Conservation (phyloP, 2,113 vertebrate genomes). For the Syngnathoides biaculeatus region DNA sequence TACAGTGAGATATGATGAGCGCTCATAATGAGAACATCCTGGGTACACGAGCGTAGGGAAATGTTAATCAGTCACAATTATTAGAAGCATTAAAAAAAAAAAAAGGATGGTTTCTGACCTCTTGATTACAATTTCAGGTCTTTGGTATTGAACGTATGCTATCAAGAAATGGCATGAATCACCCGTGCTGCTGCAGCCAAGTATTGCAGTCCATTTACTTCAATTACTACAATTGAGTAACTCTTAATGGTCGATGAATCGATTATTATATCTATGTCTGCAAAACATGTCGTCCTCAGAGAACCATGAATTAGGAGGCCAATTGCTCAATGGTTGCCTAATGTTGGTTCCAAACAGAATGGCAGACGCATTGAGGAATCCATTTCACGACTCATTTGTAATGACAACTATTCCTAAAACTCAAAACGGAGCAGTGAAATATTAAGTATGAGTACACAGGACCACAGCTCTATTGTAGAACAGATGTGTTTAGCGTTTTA, state of each 20-base stretch:
- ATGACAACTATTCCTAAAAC: constrained; percentile 46
- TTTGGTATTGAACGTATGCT: neutral
- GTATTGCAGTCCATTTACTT: neutral
- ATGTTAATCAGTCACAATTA: neutral
- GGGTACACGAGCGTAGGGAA: neutral
- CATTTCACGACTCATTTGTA: constrained; percentile 17
- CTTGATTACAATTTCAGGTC: neutral
- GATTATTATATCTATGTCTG: neutral
- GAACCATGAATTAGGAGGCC: constrained; percentile 43
- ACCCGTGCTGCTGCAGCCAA: neutral
- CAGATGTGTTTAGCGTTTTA: constrained; percentile 42
- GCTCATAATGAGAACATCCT: constrained; percentile 7
- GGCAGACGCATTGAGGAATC: neutral
- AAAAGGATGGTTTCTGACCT: neutral
- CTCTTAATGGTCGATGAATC: neutral
- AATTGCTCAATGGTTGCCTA: constrained; percentile 35
- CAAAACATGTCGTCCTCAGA: neutral
- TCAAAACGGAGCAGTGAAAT: constrained; percentile 8
- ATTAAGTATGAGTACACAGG: neutral
- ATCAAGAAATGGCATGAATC: neutral
- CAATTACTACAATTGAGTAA: neutral
- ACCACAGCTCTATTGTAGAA: constrained; percentile 31
- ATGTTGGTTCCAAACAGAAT: constrained; percentile 20
- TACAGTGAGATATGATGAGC: constrained; percentile 26
- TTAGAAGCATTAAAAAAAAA: neutral